Percentiles rank a stretch among this genome's conserved stretches.
phyloP scores from a whole-genome alignment of 2,797 vertebrate species.

The Halcyon badia region DNA sequence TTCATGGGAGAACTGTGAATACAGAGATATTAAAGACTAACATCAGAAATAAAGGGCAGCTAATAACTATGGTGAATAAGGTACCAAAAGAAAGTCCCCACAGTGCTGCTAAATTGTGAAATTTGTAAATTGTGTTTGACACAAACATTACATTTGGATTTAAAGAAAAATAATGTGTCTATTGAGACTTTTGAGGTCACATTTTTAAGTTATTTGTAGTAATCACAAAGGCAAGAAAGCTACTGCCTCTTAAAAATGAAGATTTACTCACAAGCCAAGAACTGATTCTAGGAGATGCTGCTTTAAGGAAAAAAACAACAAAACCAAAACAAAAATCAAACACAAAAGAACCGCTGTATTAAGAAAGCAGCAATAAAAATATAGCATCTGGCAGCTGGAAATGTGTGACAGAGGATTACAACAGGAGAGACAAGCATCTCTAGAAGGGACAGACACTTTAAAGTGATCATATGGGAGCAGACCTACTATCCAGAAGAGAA shows the following conservation, averaged over 20 bases:
- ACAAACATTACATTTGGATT: background rate
- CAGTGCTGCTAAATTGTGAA: background rate
- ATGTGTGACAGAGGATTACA: background rate
- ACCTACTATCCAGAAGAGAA: background rate
- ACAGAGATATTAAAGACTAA: background rate
- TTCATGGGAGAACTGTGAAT: slow-evolving; percentile 9
- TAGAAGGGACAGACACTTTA: background rate
- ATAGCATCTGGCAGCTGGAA: background rate
- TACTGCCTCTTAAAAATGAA: background rate
- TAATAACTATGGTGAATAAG: background rate
- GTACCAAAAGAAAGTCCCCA: background rate
- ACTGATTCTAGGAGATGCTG: background rate
- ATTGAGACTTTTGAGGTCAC: background rate
- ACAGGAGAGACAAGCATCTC: background rate
- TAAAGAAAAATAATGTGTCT: background rate
- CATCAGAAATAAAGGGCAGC: background rate
- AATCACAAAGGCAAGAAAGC: background rate
- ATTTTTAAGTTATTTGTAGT: background rate
- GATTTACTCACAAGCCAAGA: background rate
- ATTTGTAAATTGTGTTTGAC: background rate
- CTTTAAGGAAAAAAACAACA: background rate
- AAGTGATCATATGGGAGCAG: background rate
- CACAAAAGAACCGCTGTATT: background rate
- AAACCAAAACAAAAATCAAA: background rate
- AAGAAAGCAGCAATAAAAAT: slow-evolving; percentile 13